Percentiles rank a stretch among this genome's conserved stretches.
Evolutionary conservation across 1,140 invertebrate genomes (phyloP).

Genomic region (Bilobella aurantiaca): DNA sequence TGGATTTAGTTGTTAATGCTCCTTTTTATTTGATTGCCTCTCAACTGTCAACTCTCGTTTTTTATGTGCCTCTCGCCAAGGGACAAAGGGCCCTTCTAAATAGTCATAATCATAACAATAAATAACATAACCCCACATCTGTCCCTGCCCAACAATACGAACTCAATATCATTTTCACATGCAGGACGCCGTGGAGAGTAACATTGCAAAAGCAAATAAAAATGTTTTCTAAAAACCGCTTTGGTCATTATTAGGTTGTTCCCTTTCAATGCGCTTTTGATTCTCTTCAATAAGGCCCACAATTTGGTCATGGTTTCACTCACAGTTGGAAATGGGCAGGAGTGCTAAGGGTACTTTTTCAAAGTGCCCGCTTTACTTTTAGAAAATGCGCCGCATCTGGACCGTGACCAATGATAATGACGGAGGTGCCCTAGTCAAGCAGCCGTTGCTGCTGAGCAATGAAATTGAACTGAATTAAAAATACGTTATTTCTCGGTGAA

Average conservation of each 20-base stretch:
- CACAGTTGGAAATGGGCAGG: too few species aligned
- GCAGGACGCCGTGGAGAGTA: background rate
- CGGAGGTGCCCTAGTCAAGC: background rate
- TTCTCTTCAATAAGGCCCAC: background rate
- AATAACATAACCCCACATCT: background rate
- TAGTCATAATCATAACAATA: slow-evolving; percentile 6
- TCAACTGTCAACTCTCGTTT: background rate
- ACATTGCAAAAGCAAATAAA: slow-evolving; percentile 4
- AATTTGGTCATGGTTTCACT: background rate
- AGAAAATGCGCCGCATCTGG: background rate
- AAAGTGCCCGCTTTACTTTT: background rate
- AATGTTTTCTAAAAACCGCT: background rate
- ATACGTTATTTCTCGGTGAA: background rate
- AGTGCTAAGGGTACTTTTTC: background rate
- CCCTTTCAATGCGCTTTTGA: too few species aligned
- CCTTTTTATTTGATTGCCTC: background rate
- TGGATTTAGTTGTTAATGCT: slow-evolving; percentile 4
- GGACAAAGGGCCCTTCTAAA: background rate
- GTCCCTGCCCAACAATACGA: too few species aligned
- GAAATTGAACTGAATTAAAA: background rate
- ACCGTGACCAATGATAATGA: slow-evolving; percentile 4
- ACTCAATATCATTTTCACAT: too few species aligned
- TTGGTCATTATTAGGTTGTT: background rate
- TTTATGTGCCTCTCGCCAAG: background rate
- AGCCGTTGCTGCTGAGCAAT: background rate